Evolutionary conservation across 1,140 invertebrate genomes (phyloP), one percentile per base, ranked within the genome.

Genomic region (Gryon sp.): DNA sequence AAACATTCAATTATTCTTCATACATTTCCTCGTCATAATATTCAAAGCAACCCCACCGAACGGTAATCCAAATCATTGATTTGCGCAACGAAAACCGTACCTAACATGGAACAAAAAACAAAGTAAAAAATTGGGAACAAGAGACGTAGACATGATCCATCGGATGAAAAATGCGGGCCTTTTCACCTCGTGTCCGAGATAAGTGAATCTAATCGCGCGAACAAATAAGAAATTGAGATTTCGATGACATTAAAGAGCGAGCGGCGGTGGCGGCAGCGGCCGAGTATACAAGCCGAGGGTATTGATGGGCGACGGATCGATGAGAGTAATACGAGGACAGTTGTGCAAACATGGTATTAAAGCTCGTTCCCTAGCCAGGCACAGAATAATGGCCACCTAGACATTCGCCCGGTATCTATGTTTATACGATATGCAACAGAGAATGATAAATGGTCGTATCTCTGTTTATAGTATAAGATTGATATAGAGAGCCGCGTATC

Each of bases 391-490:
- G 50, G 73, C 26, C 41, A 69, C 48, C 73, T 76, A 75, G 72
- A 62, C 72, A 52, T 26, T 60, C 48, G 46, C 28, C 57, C 52
- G 40, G 26, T 63, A 69, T 79, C 77, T 78, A 52, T 75, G 77
- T 79, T 81, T 78, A 81, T 81, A 74, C 77, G 79, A 81, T 78
- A 76, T 80, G 73, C 76, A 79, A 77, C 77, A 15, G 73, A 48
- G 63, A 28, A 78, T 77, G 80, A 81, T 78, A 80, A 81, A 78
- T 77, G 62, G 40, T 68, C 55, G 38, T 80, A 80, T 81, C 80
- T 79, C 45, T 81, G 79, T 79, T 81, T 77, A 81, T 79, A 73
- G 45, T 80, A 70, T 66, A 81, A 81, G 74, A 79, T 75, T 81
- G 79, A 81, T 81, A 81, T 11, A 30, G 32, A 55, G 50, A 50